Conservation (phyloP, 2,888 invertebrate genomes). For the Siphlonurus alternatus region DNA sequence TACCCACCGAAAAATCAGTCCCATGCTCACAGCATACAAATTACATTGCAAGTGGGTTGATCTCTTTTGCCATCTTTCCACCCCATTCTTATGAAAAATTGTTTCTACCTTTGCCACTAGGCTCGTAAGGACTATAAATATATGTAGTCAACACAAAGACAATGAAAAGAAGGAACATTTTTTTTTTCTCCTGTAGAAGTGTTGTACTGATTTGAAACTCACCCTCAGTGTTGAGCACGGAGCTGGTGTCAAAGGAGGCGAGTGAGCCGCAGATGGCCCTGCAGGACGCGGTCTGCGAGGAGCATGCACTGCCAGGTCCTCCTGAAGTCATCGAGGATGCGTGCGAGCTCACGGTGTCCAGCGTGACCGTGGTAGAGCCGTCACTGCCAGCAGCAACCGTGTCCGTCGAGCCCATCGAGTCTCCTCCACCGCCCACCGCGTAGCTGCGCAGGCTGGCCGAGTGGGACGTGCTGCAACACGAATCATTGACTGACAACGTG, state of each 20-base stretch:
- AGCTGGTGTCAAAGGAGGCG: conserved; percentile 32
- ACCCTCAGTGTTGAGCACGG: conserved; percentile 37
- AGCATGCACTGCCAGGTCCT: neutral
- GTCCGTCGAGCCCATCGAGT: conserved; percentile 33
- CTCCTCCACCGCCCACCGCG: conserved; percentile 12
- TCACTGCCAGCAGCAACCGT: conserved; percentile 34
- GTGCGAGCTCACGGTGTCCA: conserved; percentile 33
- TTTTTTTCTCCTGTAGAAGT: too few relatives aligned
- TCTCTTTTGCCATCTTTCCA: too few relatives aligned
- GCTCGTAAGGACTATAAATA: too few relatives aligned
- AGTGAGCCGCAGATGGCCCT: conserved; percentile 36
- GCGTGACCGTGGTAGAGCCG: conserved; percentile 34
- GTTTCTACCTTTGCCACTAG: too few relatives aligned
- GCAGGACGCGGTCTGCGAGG: conserved; percentile 32
- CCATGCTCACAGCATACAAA: too few relatives aligned
- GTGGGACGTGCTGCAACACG: conserved; percentile 26
- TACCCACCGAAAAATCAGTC: too few relatives aligned
- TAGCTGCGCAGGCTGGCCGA: conserved; percentile 17
- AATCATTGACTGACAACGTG: too few relatives aligned
- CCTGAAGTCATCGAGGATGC: conserved; percentile 23
- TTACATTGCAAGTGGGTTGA: too few relatives aligned
- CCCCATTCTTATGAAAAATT: too few relatives aligned
- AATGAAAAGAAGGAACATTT: too few relatives aligned
- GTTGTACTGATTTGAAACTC: too few relatives aligned
- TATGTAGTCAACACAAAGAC: too few relatives aligned